phyloP scores from a whole-genome alignment of 1,140 invertebrate genomes.

The Atta colombica region DNA sequence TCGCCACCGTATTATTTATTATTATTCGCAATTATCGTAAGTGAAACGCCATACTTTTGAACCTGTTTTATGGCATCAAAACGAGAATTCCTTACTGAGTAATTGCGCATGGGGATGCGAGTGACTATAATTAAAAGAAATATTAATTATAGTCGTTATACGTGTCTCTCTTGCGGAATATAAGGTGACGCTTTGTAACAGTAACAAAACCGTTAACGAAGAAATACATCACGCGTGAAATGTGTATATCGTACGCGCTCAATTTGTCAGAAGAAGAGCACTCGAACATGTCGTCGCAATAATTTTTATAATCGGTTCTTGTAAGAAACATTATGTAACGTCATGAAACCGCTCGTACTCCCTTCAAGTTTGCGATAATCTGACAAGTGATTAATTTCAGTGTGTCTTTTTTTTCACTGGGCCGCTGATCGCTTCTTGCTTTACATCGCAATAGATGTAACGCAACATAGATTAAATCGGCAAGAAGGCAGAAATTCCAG shows the following conservation, averaged over 20 bases:
- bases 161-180: neutral
- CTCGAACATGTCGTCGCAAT: conserved; percentile 24
- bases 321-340: conserved; percentile 24
- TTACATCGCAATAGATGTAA: conserved; percentile 42
- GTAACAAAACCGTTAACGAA: conserved; percentile 34
- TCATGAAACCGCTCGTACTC: conserved; percentile 20
- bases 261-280: conserved; percentile 29
- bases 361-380: conserved; percentile 40
- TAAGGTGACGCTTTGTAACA: conserved; percentile 8
- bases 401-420: neutral
- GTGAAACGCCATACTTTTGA: conserved; percentile 49
- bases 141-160: conserved; percentile 65
- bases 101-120: conserved; percentile 36
- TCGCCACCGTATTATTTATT: conserved; percentile 69
- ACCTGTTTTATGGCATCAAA: conserved; percentile 66
- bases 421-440: conserved; percentile 9
- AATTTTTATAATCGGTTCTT: conserved; percentile 32
- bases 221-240: conserved; percentile 9
- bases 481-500: conserved; percentile 21
- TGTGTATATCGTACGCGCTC: neutral
- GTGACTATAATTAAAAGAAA: conserved; percentile 63
- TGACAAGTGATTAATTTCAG: conserved; percentile 50
- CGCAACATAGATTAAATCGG: conserved; percentile 63
- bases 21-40: conserved; percentile 68
- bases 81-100: conserved; percentile 58